Evolutionary conservation across 2,888 invertebrate genomes (phyloP).

Genomic region (Diplolepis rosae): DNA sequence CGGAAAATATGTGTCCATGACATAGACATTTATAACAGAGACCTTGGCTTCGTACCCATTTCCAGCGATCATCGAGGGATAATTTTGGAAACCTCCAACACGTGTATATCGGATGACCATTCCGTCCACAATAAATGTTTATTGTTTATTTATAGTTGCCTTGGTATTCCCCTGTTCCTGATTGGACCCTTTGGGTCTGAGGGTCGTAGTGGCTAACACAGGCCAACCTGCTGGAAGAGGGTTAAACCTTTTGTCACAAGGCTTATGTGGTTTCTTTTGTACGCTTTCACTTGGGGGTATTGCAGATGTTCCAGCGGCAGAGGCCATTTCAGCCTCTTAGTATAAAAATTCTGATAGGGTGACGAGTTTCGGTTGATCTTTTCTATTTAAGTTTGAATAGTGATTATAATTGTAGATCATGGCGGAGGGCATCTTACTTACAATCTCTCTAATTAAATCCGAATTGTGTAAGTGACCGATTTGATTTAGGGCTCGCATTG

Average conservation of each 20-base stretch:
- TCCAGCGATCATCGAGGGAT: not conserved
- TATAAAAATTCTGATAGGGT: slow-evolving; percentile 31
- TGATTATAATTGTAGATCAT: slow-evolving; percentile 23
- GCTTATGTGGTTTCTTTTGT: too few relatives aligned
- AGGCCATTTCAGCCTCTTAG: slow-evolving; percentile 37
- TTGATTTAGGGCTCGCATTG: slow-evolving; percentile 32
- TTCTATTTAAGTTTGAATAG: not conserved
- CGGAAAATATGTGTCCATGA: not conserved
- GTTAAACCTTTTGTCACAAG: too few relatives aligned
- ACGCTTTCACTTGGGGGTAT: not conserved
- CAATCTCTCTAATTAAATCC: slow-evolving; percentile 16
- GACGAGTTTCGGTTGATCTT: not conserved
- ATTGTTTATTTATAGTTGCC: not conserved
- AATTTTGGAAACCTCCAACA: not conserved
- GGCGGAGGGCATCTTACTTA: slow-evolving; percentile 10
- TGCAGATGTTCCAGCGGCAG: slow-evolving; percentile 17
- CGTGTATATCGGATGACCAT: not conserved
- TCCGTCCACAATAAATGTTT: not conserved
- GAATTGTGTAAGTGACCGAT: slow-evolving; percentile 28
- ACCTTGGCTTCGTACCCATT: not conserved
- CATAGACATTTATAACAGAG: not conserved
- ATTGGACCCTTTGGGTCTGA: not conserved
- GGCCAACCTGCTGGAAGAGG: not conserved
- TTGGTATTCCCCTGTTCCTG: too few relatives aligned
- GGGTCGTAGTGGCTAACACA: too few relatives aligned